Evolutionary conservation across 2,797 vertebrate genomes (phyloP).

Genomic region (Enteromius afrohamiltoni): DNA sequence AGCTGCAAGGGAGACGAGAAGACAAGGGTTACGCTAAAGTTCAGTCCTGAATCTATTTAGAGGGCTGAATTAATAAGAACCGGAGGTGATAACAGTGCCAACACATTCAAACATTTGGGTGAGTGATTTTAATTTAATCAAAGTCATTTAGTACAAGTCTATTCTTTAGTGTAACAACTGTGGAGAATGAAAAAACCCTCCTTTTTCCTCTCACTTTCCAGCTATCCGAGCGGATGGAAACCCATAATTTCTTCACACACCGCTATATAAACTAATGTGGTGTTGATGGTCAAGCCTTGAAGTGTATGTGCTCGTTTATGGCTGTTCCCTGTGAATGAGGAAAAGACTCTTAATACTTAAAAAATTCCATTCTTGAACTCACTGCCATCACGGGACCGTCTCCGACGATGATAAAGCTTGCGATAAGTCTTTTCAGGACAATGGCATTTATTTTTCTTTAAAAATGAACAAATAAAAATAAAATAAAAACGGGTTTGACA

Average conservation of each 20-base stretch:
- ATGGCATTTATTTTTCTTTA: not conserved
- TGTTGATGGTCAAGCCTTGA: conserved; percentile 41
- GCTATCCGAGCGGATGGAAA: conserved; percentile 30
- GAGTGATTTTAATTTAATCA: conserved; percentile 72
- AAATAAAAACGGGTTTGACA: not conserved
- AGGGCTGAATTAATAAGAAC: conserved; percentile 72
- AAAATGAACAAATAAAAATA: conserved; percentile 33
- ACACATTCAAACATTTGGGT: conserved; percentile 67
- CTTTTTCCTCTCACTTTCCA: conserved; percentile 32
- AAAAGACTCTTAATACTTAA: conserved; percentile 66
- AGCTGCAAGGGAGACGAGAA: conserved; percentile 65
- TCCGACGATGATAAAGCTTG: conserved; percentile 61
- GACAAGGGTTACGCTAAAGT: conserved; percentile 70
- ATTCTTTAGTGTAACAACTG: conserved; percentile 59
- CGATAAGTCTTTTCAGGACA: conserved; percentile 37
- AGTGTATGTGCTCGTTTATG: conserved; percentile 48
- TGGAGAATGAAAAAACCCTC: conserved; percentile 35
- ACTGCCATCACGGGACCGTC: conserved; percentile 67
- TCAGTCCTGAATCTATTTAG: conserved; percentile 73
- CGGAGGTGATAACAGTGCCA: conserved; percentile 64
- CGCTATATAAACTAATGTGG: conserved; percentile 50
- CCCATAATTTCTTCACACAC: conserved; percentile 39
- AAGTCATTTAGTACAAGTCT: conserved; percentile 61
- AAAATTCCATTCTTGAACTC: conserved; percentile 72
- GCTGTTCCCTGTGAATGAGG: conserved; percentile 41